Conservation (phyloP, 1,140 invertebrate species). For the Mya arenaria region DNA sequence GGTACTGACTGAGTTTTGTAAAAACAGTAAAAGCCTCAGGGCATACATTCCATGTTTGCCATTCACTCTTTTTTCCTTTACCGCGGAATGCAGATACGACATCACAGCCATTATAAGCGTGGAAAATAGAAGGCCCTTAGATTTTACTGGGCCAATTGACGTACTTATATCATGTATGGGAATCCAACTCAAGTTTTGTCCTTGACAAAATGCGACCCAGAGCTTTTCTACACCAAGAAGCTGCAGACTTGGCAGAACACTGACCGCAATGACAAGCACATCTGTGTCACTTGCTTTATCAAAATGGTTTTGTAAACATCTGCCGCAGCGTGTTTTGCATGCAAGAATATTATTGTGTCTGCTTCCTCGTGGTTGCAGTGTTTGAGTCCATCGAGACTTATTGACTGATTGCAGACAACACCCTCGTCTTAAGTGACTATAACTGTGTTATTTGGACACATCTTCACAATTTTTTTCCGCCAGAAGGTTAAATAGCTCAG, state of each 20-base stretch:
- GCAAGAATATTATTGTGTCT: constrained; percentile 66
- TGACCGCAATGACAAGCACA: constrained; percentile 66
- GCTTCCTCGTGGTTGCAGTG: constrained; percentile 68
- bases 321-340: constrained; percentile 55
- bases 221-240: constrained; percentile 53
- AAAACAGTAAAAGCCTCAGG: not conserved
- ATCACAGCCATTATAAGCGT: constrained; percentile 44
- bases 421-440: constrained; percentile 19
- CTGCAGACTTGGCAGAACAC: not conserved
- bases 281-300: constrained; percentile 67
- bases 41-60: constrained; percentile 21
- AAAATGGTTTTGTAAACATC: constrained; percentile 50
- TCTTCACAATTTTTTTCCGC: constrained; percentile 41
- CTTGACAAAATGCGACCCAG: constrained; percentile 61
- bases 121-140: constrained; percentile 52
- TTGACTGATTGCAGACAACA: constrained; percentile 6
- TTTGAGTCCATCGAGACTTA: not conserved
- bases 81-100: constrained; percentile 38
- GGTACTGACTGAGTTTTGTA: not conserved
- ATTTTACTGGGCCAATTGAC: constrained; percentile 43
- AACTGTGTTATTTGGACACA: not conserved
- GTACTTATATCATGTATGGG: constrained; percentile 31
- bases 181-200: constrained; percentile 53
- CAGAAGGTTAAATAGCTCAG: constrained; percentile 67
- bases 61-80: constrained; percentile 38